phyloP scores from a whole-genome alignment of 2,888 invertebrate genomes.

The Brachynemurus nebulosus region DNA sequence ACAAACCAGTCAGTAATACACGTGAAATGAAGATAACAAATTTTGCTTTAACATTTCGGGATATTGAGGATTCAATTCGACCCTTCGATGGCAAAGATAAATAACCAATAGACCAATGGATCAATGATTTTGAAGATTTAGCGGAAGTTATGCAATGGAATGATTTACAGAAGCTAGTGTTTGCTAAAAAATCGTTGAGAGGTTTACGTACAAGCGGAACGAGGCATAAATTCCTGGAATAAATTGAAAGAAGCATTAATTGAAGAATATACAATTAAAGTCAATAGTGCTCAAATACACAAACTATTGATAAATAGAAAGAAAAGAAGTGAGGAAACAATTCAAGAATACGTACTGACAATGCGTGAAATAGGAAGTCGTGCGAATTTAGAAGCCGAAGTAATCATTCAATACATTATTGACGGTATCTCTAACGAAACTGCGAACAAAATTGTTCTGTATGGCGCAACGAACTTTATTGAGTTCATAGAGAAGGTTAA shows the following conservation, averaged over 20 bases:
- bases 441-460: slow-evolving; percentile 16
- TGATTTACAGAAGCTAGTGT: slow-evolving; percentile 21
- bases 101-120: slow-evolving; percentile 20
- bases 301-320: slow-evolving; percentile 12
- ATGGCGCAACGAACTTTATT: slow-evolving; percentile 14
- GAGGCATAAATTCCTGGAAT: slow-evolving; percentile 18
- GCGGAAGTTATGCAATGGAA: slow-evolving; percentile 19
- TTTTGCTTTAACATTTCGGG: too few relatives aligned
- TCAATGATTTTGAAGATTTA: slow-evolving; percentile 21
- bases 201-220: slow-evolving; percentile 20
- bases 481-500: slow-evolving; percentile 17
- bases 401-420: slow-evolving; percentile 21
- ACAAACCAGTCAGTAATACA: too few relatives aligned
- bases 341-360: slow-evolving; percentile 26
- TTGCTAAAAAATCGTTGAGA: slow-evolving; percentile 21
- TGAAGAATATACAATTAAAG: slow-evolving; percentile 18
- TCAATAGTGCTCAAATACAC: slow-evolving; percentile 7
- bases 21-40: too few relatives aligned
- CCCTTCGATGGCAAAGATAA: too few relatives aligned
- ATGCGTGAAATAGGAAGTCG: too few relatives aligned
- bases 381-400: slow-evolving; percentile 21
- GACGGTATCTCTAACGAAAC: slow-evolving; percentile 17
- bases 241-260: slow-evolving; percentile 16
- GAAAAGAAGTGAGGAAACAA: slow-evolving; percentile 22
- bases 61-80: too few relatives aligned